A percentile compares a stretch with the other conserved stretches of the same genome.
These are phyloP conservation scores for Corbicula japonica DNA, from an alignment of 2,888 invertebrate species.

Conservation along the genomic window DNA sequence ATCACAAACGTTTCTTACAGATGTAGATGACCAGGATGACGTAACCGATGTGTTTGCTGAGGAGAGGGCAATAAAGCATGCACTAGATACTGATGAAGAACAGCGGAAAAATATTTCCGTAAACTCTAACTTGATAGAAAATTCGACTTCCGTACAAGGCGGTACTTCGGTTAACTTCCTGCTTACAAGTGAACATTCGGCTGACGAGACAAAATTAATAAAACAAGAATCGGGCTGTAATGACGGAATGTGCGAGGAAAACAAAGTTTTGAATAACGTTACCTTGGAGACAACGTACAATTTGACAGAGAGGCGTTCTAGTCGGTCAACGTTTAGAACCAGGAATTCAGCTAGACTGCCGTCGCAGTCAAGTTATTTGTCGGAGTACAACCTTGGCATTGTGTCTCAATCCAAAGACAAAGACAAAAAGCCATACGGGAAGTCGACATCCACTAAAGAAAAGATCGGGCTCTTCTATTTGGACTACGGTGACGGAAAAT, in stretches of 20 bases:
- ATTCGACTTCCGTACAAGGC: neutral
- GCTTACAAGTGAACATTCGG: neutral
- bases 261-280: conserved; percentile 4
- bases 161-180: neutral
- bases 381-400: conserved; percentile 51
- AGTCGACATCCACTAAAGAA: neutral
- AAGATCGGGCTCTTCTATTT: conserved; percentile 41
- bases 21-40: neutral
- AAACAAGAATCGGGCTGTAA: neutral
- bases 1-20: neutral
- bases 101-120: neutral
- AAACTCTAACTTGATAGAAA: no score
- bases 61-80: neutral
- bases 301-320: conserved; percentile 48
- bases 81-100: neutral
- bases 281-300: conserved; percentile 40
- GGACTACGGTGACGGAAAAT: conserved; percentile 62
- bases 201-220: neutral
- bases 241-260: conserved; percentile 12
- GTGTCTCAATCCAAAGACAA: conserved; percentile 17
- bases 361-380: conserved; percentile 40
- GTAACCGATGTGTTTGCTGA: no score
- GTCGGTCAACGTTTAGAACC: conserved; percentile 57
- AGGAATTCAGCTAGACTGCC: conserved; percentile 40
- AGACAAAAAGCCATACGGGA: neutral